These are phyloP conservation scores for Hirtodrosophila duncani DNA, from an alignment of 2,888 invertebrate genomes.

Conservation along the genomic window DNA sequence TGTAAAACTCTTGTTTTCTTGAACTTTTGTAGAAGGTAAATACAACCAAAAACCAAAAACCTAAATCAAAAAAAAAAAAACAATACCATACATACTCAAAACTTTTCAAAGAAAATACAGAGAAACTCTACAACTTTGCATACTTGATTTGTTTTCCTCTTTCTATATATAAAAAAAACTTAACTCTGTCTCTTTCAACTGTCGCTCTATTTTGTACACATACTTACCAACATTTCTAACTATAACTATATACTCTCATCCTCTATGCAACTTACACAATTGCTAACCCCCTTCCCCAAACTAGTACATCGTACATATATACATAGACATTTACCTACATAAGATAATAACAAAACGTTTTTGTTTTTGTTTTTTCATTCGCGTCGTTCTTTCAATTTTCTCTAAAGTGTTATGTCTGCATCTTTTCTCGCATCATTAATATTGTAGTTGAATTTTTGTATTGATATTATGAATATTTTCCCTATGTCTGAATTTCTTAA, in stretches of 20 bases:
- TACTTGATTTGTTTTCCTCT: constrained; percentile 36
- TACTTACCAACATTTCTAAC: constrained; percentile 27
- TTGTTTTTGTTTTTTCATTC: constrained; percentile 22
- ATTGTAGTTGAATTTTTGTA: constrained; percentile 73
- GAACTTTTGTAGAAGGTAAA: constrained; percentile 78
- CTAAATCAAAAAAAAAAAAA: constrained; percentile 42
- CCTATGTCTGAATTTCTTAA: constrained; percentile 18
- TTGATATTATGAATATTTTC: constrained; percentile 31
- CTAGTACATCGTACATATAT: constrained; percentile 3
- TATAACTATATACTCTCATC: constrained; percentile 15
- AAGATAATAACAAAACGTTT: constrained; percentile 14
- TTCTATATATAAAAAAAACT: constrained; percentile 39
- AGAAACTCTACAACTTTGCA: constrained; percentile 46
- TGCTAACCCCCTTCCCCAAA: constrained; percentile 12
- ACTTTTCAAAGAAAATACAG: constrained; percentile 24
- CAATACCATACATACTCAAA: constrained; percentile 32
- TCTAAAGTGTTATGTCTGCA: constrained; percentile 49
- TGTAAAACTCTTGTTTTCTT: constrained; percentile 75
- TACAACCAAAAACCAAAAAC: constrained; percentile 65
- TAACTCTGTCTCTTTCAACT: constrained; percentile 54
- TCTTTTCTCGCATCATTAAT: constrained; percentile 73
- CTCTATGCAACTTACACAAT: constrained; percentile 29
- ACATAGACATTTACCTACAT: neutral
- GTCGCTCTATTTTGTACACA: constrained; percentile 53
- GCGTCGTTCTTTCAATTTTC: constrained; percentile 7